Evolutionary conservation across 92 coral and sea anemone genomes (phyloP).

Genomic region (Umimayanthus chanpuru): DNA sequence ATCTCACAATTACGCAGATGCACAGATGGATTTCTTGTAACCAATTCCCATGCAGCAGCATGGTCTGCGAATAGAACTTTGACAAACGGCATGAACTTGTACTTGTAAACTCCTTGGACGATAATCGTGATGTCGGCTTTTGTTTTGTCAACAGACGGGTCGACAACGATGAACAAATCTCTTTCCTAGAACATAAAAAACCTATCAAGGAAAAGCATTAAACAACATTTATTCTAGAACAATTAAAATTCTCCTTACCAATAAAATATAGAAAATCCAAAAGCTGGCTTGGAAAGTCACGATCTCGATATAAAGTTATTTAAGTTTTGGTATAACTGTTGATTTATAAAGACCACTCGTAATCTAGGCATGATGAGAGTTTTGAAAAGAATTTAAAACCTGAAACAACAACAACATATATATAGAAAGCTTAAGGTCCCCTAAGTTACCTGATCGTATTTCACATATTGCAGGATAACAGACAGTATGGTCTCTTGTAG

Average conservation of each 20-base stretch:
- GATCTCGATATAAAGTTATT: too few relatives aligned
- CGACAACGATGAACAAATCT: not conserved
- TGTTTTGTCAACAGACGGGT: not conserved
- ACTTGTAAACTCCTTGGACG: constrained; percentile 11
- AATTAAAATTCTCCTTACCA: not conserved
- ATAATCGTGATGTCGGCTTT: constrained; percentile 10
- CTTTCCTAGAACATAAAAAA: not conserved
- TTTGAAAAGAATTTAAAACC: too few relatives aligned
- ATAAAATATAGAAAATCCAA: too few relatives aligned
- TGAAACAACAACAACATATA: too few relatives aligned
- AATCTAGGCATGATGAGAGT: too few relatives aligned
- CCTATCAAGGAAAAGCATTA: too few relatives aligned
- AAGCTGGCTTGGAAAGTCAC: too few relatives aligned
- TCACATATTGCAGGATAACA: not conserved
- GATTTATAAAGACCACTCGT: too few relatives aligned
- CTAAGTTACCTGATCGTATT: constrained; percentile 8
- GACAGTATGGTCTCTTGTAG: constrained; percentile 1
- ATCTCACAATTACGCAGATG: too few relatives aligned
- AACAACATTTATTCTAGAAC: too few relatives aligned
- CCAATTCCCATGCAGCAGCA: not conserved
- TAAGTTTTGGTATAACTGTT: too few relatives aligned
- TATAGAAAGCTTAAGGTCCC: too few relatives aligned
- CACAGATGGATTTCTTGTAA: constrained; percentile 9
- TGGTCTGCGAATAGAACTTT: constrained; percentile 4
- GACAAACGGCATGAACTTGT: constrained; percentile 19